Evolutionary conservation across 2,113 vertebrate genomes (phyloP), one percentile per base, ranked within the genome.

Genomic region (Cyphomyrus discorhynchus): DNA sequence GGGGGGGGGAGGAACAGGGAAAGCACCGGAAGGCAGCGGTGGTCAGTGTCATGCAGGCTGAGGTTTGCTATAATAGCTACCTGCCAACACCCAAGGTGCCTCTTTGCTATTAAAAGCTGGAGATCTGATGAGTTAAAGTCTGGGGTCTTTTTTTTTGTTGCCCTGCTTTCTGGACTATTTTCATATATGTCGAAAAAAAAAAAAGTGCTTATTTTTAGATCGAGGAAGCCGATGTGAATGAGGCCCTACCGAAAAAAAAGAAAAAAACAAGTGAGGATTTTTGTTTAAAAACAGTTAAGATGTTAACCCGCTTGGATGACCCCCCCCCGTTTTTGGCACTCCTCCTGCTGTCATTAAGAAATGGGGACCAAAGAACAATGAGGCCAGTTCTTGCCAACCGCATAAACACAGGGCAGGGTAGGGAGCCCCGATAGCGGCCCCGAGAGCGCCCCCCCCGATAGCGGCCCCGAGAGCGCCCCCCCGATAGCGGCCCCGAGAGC

Each of bases 301-400:
- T 90, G 92, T 94, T 94, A 93, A 93, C 93, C 95, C 93, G 91
- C 83, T 95, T 95, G 96, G 95, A 94, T 95, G 94, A 95, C 95
- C 95, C 84, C 84, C 47, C 89, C 95, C 87, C 35, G 88, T 91
- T 91, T 93, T 92, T 93, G 91, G 89, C 91, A 91, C 92, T 90
- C 39, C 93, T 94, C 93, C 94, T 92, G 17, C 31, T 91, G 86
- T 89, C 88, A 88, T 11, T 27, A 46, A 86, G 92, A 93, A 92
- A 24, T 45, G 90, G 88, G n/a, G n/a, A 0, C 53, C 45, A 45
- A n/a, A 91, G 92, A 95, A 95, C 93, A 95, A 95, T 94, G 92
- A 93, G 89, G 39, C 39, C 70, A 10, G 52, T 80, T 17, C 31
- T 3, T 77, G 52, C 53, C 27, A 84, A 45, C 21, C 39, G 1